Evolutionary conservation across 2,113 vertebrate species (phyloP).

Genomic region (Pteruthius melanotis): DNA sequence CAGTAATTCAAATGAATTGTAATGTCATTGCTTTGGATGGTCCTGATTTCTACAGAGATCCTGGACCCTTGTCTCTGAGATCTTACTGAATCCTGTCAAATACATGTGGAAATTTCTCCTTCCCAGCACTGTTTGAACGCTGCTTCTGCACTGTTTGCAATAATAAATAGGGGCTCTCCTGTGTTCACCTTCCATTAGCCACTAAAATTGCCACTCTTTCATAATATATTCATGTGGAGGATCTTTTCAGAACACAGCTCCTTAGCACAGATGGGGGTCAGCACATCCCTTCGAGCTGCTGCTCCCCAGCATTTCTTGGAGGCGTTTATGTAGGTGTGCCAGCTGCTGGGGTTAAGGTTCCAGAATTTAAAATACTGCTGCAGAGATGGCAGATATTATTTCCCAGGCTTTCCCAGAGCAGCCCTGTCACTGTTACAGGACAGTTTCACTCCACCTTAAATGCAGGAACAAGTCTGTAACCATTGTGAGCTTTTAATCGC

Average conservation of each 20-base stretch:
- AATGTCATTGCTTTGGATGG: neutral
- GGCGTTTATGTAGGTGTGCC: neutral
- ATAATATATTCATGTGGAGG: neutral
- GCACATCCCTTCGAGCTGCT: neutral
- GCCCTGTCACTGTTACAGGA: neutral
- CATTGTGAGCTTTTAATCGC: constrained; percentile 50
- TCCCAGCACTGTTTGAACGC: neutral
- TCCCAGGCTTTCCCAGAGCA: neutral
- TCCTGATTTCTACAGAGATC: neutral
- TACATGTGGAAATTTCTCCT: neutral
- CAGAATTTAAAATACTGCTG: neutral
- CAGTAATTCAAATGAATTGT: neutral
- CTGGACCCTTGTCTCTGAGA: neutral
- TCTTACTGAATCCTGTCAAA: neutral
- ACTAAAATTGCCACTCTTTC: neutral
- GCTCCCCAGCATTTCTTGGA: neutral
- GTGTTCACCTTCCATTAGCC: neutral
- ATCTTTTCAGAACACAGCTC: neutral
- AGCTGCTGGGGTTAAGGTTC: neutral
- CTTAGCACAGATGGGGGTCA: neutral
- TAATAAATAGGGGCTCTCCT: neutral
- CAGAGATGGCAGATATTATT: neutral
- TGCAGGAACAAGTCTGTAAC: neutral
- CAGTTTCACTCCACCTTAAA: constrained; percentile 44
- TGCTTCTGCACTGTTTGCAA: neutral